phyloP scores from a whole-genome alignment of 37 sponge, comb jelly and placozoan genomes.

The Axinella damicornis region DNA sequence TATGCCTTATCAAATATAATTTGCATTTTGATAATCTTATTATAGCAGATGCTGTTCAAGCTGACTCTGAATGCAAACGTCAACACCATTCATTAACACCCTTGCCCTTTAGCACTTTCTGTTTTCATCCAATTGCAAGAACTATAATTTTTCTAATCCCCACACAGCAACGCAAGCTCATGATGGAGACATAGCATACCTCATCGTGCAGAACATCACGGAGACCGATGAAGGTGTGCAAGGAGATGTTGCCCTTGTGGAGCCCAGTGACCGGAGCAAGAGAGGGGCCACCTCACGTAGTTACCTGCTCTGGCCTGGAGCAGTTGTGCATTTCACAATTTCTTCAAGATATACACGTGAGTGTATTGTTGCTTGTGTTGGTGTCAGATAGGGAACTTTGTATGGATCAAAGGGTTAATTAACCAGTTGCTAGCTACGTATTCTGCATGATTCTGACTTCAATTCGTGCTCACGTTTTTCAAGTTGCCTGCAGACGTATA shows the following conservation, averaged over 20 bases:
- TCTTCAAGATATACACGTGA: conserved; percentile 51
- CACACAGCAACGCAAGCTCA: conserved; percentile 37
- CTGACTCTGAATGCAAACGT: no score
- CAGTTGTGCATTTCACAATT: conserved; percentile 47
- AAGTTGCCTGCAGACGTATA: no score
- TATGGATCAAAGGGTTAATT: no score
- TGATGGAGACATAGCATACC: conserved; percentile 47
- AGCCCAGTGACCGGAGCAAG: conserved; percentile 20
- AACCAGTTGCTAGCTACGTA: no score
- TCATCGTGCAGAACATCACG: not conserved
- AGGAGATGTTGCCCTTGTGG: not conserved
- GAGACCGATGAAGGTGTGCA: not conserved
- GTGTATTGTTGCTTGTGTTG: not conserved
- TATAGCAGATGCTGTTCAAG: no score
- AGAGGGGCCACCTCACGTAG: conserved; percentile 69
- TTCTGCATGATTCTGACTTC: no score
- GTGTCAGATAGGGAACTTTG: not conserved
- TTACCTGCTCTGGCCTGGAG: conserved; percentile 73
- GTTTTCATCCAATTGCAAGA: no score
- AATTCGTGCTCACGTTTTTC: no score
- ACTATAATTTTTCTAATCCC: not conserved
- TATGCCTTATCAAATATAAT: no score
- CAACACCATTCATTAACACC: no score
- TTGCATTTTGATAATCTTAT: no score
- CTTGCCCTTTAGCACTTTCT: no score